A percentile compares a stretch with the other conserved stretches of the same genome.
Evolutionary conservation across 2,888 invertebrate species (phyloP).

Genomic region (Limnephilus marmoratus): DNA sequence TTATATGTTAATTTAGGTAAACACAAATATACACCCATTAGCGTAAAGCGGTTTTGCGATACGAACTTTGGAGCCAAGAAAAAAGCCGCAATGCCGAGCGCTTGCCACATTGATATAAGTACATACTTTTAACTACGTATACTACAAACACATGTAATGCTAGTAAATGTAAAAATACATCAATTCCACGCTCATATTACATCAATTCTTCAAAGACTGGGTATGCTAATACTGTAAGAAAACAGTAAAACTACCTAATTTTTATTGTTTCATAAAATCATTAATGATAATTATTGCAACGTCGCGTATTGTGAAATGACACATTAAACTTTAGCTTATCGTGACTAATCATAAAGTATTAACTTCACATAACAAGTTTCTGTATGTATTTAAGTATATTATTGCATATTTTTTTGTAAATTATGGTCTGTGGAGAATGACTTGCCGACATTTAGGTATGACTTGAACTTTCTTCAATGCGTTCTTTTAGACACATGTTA

Average conservation of each 20-base stretch:
- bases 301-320: not conserved
- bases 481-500: not conserved
- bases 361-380: too few species aligned
- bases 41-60: constrained; percentile 10
- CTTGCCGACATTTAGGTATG: not conserved
- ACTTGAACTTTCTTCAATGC: not conserved
- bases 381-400: not conserved
- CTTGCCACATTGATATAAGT: not conserved
- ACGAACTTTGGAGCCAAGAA: not conserved
- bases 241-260: not conserved
- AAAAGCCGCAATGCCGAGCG: not conserved
- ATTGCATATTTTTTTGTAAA: not conserved
- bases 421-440: not conserved
- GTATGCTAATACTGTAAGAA: not conserved
- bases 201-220: not conserved
- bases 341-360: not conserved
- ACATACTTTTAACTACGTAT: not conserved
- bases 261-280: not conserved
- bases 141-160: not conserved
- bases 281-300: not conserved
- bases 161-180: not conserved
- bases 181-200: not conserved
- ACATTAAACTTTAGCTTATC: not conserved
- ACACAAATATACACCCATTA: constrained; percentile 26
- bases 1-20: constrained; percentile 27